Percentiles rank a stretch among this genome's conserved stretches.
phyloP scores from a whole-genome alignment of 2,888 invertebrate genomes.

The Scaeva pyrastri region DNA sequence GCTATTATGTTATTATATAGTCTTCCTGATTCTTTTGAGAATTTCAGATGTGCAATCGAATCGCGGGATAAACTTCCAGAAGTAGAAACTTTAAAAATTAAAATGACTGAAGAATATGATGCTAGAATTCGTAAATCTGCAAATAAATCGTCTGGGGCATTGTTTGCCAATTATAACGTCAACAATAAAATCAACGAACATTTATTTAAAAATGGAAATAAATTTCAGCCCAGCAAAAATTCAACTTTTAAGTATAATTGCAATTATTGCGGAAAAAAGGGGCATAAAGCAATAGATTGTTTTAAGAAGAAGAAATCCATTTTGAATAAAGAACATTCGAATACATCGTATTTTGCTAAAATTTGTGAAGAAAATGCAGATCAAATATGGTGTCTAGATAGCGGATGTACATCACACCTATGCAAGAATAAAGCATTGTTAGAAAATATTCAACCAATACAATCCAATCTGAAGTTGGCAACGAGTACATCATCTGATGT shows the following conservation, averaged over 20 bases:
- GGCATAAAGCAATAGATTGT: slow-evolving; percentile 26
- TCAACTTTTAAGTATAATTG: slow-evolving; percentile 42
- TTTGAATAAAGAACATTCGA: not conserved
- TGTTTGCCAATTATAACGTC: slow-evolving; percentile 11
- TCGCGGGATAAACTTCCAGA: slow-evolving; percentile 78
- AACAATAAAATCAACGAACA: not conserved
- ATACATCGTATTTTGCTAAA: slow-evolving; percentile 11
- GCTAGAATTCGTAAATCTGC: slow-evolving; percentile 23
- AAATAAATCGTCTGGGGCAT: slow-evolving; percentile 4
- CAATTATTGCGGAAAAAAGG: slow-evolving; percentile 32
- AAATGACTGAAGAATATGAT: slow-evolving; percentile 74
- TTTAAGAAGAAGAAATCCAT: slow-evolving; percentile 13
- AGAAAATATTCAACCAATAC: slow-evolving; percentile 34
- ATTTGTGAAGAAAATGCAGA: too few relatives aligned
- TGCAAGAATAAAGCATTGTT: slow-evolving; percentile 50
- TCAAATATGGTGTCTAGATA: slow-evolving; percentile 50
- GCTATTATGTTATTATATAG: slow-evolving; percentile 80
- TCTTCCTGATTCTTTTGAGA: slow-evolving; percentile 79
- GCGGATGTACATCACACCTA: slow-evolving; percentile 56
- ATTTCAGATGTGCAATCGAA: slow-evolving; percentile 80
- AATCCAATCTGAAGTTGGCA: slow-evolving; percentile 53
- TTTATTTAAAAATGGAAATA: too few relatives aligned
- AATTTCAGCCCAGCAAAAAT: slow-evolving; percentile 7
- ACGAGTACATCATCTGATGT: slow-evolving; percentile 52
- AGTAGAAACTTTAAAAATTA: slow-evolving; percentile 66